Evolutionary conservation across 1,140 invertebrate species (phyloP).

Genomic region (Batillaria attramentaria): DNA sequence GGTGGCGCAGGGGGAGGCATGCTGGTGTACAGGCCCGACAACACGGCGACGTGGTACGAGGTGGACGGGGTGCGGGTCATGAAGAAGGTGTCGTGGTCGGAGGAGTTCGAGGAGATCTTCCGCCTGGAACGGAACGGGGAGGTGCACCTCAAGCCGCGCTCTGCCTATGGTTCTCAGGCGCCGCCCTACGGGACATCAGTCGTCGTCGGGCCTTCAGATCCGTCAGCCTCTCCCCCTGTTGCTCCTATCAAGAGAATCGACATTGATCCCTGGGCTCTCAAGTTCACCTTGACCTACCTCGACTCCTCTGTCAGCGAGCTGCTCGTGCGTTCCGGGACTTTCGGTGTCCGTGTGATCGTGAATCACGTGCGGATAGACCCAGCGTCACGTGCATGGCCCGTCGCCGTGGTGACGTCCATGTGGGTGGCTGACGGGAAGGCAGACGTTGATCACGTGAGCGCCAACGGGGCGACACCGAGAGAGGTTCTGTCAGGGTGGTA

Average conservation of each 20-base stretch:
- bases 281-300: slow-evolving; percentile 38
- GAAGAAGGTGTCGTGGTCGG: slow-evolving; percentile 41
- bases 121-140: slow-evolving; percentile 42
- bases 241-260: slow-evolving; percentile 45
- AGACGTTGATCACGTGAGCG: slow-evolving; percentile 50
- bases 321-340: slow-evolving; percentile 32
- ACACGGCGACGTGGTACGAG: slow-evolving; percentile 14
- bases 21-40: slow-evolving; percentile 36
- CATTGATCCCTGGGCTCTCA: slow-evolving; percentile 36
- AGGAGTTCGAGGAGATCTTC: slow-evolving; percentile 41
- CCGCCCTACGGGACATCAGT: slow-evolving; percentile 50
- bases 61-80: slow-evolving; percentile 34
- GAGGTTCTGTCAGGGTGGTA: slow-evolving; percentile 43
- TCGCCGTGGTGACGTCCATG: slow-evolving; percentile 45
- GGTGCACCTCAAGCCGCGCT: slow-evolving; percentile 33
- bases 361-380: slow-evolving; percentile 33
- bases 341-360: slow-evolving; percentile 37
- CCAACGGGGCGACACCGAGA: slow-evolving; percentile 39
- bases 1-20: slow-evolving; percentile 26
- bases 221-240: slow-evolving; percentile 13
- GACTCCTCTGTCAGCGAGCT: slow-evolving; percentile 34
- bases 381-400: slow-evolving; percentile 31
- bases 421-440: slow-evolving; percentile 52
- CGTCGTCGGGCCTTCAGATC: slow-evolving; percentile 43
- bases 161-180: slow-evolving; percentile 40